These are phyloP conservation scores for Hydractinia echinata DNA, from an alignment of 30 jellyfish, hydroid and myxozoan species.

Conservation along the genomic window DNA sequence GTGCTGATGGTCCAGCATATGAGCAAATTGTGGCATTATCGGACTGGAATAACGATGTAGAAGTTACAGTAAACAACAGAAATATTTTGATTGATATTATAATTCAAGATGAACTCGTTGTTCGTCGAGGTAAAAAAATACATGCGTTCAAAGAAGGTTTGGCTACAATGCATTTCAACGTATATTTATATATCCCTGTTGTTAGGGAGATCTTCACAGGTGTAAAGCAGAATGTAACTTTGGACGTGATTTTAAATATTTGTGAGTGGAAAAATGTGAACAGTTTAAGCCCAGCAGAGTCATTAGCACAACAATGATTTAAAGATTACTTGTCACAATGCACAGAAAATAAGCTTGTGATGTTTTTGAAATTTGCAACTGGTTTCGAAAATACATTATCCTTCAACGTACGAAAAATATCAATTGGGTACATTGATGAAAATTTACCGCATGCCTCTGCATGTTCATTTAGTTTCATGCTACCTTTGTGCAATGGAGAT, in stretches of 20 bases:
- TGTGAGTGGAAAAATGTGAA: too few species aligned
- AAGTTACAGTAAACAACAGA: constrained; percentile 22
- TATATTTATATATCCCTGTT: constrained; percentile 20
- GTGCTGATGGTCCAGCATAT: constrained; percentile 54
- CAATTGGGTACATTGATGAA: constrained; percentile 1
- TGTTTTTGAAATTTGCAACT: neutral
- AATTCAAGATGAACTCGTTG: constrained; percentile 20
- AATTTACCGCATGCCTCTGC: constrained; percentile 1
- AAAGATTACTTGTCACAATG: too few species aligned
- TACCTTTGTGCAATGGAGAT: neutral
- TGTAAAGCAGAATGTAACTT: neutral
- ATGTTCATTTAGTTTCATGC: neutral
- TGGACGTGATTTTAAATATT: too few species aligned
- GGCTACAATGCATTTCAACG: constrained; percentile 17
- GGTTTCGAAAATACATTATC: neutral
- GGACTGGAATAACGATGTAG: constrained; percentile 28
- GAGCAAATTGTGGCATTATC: constrained; percentile 39
- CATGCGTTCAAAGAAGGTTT: constrained; percentile 31
- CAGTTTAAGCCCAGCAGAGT: too few species aligned
- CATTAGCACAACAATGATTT: too few species aligned
- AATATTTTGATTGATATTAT: constrained; percentile 14
- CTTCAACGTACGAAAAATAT: neutral
- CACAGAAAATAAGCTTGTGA: neutral
- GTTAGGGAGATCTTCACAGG: constrained; percentile 7
- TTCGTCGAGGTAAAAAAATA: constrained; percentile 31